A percentile compares a stretch with the other conserved stretches of the same genome.
Evolutionary conservation across 2,888 invertebrate species (phyloP).

Genomic region (Ormyrus thymus): DNA sequence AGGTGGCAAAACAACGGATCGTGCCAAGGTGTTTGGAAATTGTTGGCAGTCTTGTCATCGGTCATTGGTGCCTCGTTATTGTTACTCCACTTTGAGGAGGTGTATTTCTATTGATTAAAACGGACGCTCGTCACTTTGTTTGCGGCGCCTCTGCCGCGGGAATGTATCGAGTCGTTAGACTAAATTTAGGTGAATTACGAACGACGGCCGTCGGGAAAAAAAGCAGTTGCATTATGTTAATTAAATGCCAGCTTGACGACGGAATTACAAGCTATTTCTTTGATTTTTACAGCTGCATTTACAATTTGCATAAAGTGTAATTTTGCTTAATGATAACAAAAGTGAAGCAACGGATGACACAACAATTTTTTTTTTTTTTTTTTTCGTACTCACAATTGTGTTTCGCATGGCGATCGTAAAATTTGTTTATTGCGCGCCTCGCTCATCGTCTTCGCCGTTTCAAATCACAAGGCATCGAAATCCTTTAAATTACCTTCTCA

Average conservation of each 20-base stretch:
- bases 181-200: too few relatives aligned
- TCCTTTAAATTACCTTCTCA: slow-evolving; percentile 23
- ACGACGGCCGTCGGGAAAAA: too few relatives aligned
- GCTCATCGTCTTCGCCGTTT: background rate
- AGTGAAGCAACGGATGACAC: slow-evolving; percentile 31
- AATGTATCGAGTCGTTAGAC: too few relatives aligned
- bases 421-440: slow-evolving; percentile 12
- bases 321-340: slow-evolving; percentile 34
- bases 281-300: slow-evolving; percentile 1
- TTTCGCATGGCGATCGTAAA: slow-evolving; percentile 30
- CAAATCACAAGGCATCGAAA: slow-evolving; percentile 18
- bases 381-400: slow-evolving; percentile 31
- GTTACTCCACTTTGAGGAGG: too few relatives aligned
- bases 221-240: background rate
- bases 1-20: slow-evolving; percentile 3
- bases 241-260: background rate
- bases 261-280: background rate
- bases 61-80: background rate
- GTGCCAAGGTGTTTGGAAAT: slow-evolving; percentile 22
- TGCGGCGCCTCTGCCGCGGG: too few relatives aligned
- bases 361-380: slow-evolving; percentile 7
- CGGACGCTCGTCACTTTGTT: too few relatives aligned
- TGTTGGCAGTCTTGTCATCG: background rate
- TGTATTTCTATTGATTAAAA: too few relatives aligned
- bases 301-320: slow-evolving; percentile 15